These are phyloP conservation scores for Habropoda laboriosa DNA, from an alignment of 1,140 invertebrate species.

Conservation along the genomic window DNA sequence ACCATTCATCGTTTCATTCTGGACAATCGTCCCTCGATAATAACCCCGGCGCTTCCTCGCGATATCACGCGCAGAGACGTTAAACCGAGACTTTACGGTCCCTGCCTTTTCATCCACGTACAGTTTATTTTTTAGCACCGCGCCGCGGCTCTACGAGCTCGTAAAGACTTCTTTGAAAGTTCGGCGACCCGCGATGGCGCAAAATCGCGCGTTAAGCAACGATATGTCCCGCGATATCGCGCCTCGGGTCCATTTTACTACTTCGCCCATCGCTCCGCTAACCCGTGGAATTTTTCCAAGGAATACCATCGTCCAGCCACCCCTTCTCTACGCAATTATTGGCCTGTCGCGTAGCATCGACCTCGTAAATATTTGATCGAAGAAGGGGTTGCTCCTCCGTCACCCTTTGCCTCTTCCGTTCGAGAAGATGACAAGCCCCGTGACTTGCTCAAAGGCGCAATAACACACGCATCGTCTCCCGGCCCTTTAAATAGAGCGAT, in stretches of 20 bases:
- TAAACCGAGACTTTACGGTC: slow-evolving; percentile 47
- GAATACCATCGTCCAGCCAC: too few relatives aligned
- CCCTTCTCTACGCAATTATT: slow-evolving; percentile 23
- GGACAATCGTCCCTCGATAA: too few relatives aligned
- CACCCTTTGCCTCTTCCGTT: too few relatives aligned
- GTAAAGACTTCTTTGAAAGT: slow-evolving; percentile 42
- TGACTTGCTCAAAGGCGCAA: slow-evolving; percentile 54
- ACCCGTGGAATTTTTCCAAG: too few relatives aligned
- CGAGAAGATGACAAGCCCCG: too few relatives aligned
- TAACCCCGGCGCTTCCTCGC: too few relatives aligned
- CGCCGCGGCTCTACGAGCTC: slow-evolving; percentile 30
- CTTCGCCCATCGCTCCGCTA: not conserved
- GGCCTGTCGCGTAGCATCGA: slow-evolving; percentile 22
- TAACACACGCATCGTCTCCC: slow-evolving; percentile 51
- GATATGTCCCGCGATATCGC: not conserved
- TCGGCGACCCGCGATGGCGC: not conserved
- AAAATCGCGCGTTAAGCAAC: slow-evolving; percentile 14
- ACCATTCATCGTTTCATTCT: too few relatives aligned
- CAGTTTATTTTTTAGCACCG: slow-evolving; percentile 44
- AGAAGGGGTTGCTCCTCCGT: not conserved
- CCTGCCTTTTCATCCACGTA: slow-evolving; percentile 35
- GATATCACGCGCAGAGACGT: slow-evolving; percentile 1
- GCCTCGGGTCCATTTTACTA: not conserved
- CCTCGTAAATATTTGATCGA: slow-evolving; percentile 57
- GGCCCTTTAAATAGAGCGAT: slow-evolving; percentile 62